Evolutionary conservation across 2,113 vertebrate species (phyloP), one percentile per base, ranked within the genome.

Genomic region (Probosciger aterrimus): DNA sequence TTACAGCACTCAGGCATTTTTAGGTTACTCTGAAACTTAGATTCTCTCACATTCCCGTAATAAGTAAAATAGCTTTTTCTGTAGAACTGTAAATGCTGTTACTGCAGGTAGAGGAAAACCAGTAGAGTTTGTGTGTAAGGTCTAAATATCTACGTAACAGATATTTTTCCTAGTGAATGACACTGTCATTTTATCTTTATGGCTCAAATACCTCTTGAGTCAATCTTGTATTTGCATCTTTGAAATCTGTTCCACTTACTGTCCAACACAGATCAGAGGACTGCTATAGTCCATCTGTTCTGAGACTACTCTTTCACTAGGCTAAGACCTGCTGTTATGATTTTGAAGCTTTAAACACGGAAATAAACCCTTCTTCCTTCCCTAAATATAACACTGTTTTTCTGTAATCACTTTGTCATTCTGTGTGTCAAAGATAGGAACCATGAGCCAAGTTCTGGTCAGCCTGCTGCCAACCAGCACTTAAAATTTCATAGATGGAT

Each of bases 381-480:
- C 64, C 83, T 82, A 67, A 93, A 95, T 92, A 59, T 41, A 92
- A 92, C 65, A 46, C 39, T 64, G 44, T 59, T 85, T 86, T 89
- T 71, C 85, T 95, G 6, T 96, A 97, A 96, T 97, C 80, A 52
- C 75, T 91, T 90, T 0, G 47, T 60, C 69, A 94, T 92, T 96
- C 55, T 95, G 95, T 53, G 86, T 69, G 94, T 93, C 81, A 85
- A 82, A 95, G 96, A 97, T 91, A 96, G 96, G 79, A 96, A 50
- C 73, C 49, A 37, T 2, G 2, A 90, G 92, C 93, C 93, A 96
- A 96, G 81, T 93, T 95, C 76, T 71, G 90, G 90, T 75, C 63
- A 92, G 59, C 41, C 23, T 86, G 35, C 69, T 96, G 96, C 94
- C 97, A 97, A 31, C 55, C 65, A 92, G 92, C 78, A 85, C 57